phyloP scores from a whole-genome alignment of 2,888 invertebrate genomes.

The Morpho helenor region DNA sequence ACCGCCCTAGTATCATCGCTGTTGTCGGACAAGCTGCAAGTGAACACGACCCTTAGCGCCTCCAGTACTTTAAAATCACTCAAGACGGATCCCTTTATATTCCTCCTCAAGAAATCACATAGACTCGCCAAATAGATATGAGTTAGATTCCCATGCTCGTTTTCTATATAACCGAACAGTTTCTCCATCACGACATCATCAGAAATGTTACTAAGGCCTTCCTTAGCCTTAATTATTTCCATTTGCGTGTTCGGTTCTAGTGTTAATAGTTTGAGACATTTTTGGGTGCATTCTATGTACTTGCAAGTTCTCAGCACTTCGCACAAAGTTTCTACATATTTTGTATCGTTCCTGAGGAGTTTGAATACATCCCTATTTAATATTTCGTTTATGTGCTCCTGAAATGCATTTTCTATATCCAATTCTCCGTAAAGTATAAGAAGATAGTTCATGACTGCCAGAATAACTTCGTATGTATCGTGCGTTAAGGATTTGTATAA shows the following conservation, averaged over 20 bases:
- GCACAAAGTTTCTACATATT: slow-evolving; percentile 39
- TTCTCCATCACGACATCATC: slow-evolving; percentile 40
- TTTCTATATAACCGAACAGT: slow-evolving; percentile 41
- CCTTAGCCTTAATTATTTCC: slow-evolving; percentile 36
- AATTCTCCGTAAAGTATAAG: slow-evolving; percentile 36
- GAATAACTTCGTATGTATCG: slow-evolving; percentile 40
- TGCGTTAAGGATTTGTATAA: slow-evolving; percentile 36
- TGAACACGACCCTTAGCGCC: slow-evolving; percentile 42
- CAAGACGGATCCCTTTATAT: slow-evolving; percentile 24
- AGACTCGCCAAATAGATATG: slow-evolving; percentile 54
- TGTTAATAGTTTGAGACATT: slow-evolving; percentile 48
- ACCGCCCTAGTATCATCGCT: slow-evolving; percentile 39
- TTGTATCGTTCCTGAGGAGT: slow-evolving; percentile 26
- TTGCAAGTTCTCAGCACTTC: slow-evolving; percentile 34
- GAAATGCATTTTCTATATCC: slow-evolving; percentile 38
- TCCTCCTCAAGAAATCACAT: slow-evolving; percentile 38
- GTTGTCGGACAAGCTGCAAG: slow-evolving; percentile 49
- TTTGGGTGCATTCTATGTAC: slow-evolving; percentile 55
- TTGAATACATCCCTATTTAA: slow-evolving; percentile 27
- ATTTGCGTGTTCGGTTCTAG: slow-evolving; percentile 44
- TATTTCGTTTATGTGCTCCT: slow-evolving; percentile 38
- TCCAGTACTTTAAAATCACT: slow-evolving; percentile 31
- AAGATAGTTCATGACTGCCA: slow-evolving; percentile 40
- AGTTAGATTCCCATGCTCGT: slow-evolving; percentile 51
- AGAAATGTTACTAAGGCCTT: slow-evolving; percentile 22